These are phyloP conservation scores for Corvus moneduloides DNA, from an alignment of 2,113 vertebrate species.

Conservation along the genomic window DNA sequence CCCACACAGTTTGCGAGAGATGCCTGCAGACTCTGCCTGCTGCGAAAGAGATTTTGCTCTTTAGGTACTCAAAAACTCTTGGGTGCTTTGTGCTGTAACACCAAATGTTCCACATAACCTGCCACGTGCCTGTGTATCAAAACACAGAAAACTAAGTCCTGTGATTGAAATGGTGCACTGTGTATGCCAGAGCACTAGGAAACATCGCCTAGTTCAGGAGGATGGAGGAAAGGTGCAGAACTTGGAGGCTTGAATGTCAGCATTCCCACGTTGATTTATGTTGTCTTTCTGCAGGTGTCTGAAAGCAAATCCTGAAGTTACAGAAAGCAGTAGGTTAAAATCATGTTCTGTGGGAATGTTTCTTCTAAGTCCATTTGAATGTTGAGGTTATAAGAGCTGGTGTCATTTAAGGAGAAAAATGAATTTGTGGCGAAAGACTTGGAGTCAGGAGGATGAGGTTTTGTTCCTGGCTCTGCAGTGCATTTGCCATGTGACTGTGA, in stretches of 20 bases:
- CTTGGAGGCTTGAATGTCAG: background rate
- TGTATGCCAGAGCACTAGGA: background rate
- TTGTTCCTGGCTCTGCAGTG: background rate
- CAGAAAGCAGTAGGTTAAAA: background rate
- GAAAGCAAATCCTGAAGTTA: background rate
- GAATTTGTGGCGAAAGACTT: background rate
- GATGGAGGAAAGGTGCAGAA: background rate
- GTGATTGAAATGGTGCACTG: background rate
- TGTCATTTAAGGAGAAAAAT: constrained; percentile 15
- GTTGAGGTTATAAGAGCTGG: background rate
- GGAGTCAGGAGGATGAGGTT: background rate
- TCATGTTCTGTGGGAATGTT: background rate
- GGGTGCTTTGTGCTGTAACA: background rate
- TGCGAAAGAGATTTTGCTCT: background rate
- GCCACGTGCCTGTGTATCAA: background rate
- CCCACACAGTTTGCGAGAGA: background rate
- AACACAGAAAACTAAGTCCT: background rate
- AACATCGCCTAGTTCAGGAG: fast-evolving
- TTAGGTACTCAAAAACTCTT: background rate
- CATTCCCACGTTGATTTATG: fast-evolving
- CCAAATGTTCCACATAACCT: background rate
- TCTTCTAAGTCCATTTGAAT: background rate
- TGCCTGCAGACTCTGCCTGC: background rate
- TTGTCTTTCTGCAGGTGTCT: background rate
- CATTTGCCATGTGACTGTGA: background rate